phyloP scores from a whole-genome alignment of 2,797 vertebrate genomes.

The Darevskia mixta region DNA sequence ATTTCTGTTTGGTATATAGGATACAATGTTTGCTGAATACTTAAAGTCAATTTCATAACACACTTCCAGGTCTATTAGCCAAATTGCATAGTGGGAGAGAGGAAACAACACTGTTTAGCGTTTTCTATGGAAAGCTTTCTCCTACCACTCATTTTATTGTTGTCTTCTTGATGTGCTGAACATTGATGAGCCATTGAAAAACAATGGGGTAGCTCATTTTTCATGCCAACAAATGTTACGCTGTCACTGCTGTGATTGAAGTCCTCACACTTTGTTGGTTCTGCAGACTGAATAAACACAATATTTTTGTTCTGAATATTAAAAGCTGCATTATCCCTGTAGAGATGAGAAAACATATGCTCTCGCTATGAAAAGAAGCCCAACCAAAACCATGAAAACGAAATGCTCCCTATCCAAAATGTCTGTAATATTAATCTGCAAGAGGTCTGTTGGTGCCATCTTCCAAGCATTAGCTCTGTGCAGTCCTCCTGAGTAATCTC shows the following conservation, averaged over 20 bases:
- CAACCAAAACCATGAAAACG: background rate
- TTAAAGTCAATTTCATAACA: background rate
- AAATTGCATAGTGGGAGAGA: background rate
- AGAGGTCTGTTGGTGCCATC: background rate
- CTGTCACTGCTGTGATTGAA: background rate
- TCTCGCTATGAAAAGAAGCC: background rate
- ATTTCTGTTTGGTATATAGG: background rate
- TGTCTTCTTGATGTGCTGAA: background rate
- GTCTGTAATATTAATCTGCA: background rate
- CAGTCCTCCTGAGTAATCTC: too few relatives aligned
- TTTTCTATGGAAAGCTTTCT: background rate
- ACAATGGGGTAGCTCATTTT: background rate
- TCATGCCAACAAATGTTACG: background rate
- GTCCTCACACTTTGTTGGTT: background rate
- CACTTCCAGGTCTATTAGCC: background rate
- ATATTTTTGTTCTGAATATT: constrained; percentile 5
- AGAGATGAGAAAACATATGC: background rate
- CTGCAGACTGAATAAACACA: background rate
- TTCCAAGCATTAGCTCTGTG: background rate
- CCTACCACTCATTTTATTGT: constrained; percentile 8
- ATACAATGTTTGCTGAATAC: background rate
- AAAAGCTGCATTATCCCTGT: background rate
- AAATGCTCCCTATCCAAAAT: background rate
- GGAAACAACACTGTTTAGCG: background rate
- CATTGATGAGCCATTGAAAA: constrained; percentile 13